Evolutionary conservation across 1,140 invertebrate genomes (phyloP), one percentile per base, ranked within the genome.

Genomic region (Platyscapa corneri): DNA sequence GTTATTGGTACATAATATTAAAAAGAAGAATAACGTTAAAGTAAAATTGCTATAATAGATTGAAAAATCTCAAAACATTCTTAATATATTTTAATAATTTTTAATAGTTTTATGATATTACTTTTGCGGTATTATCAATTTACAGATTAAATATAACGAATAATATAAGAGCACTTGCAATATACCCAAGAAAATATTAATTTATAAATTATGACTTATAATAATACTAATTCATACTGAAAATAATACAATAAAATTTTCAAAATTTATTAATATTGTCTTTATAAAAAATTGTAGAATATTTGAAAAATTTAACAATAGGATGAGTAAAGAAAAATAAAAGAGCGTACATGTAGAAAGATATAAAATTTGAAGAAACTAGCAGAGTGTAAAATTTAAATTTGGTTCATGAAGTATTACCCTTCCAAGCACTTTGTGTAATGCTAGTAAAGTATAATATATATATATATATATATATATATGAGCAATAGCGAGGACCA

Each of bases 371-470:
- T 70, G 18, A 70, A 16, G 14, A 70, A 70, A 70, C 67, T 37
- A 18, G 34, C 67, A 20, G 34, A 70, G 34, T 39, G 34, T 37
- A 79, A 79, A 42, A 39, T 30, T 64, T 79, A 37, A 79, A 64
- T 79, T 79, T 79, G 34, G 16, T 37, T 34, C 34, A 37, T 70
- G 18, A 70, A 70, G 67, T 70, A 70, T 70, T 70, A 70, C 8
- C 56, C 3, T 27, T 60, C 34, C 34, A 30, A 70, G 67, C 20
- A n/a, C 16, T 74, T 74, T 42, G 37, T 42, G 5, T 74, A 74
- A 74, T 70, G 37, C 70, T 74, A n/a, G 20, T 42, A 42, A 74
- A 74, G 70, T 27, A 74, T 18, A 42, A 39, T 74, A 74, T 74
- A 39, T n/a, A n/a, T n/a, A n/a, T n/a, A n/a, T n/a, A n/a, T n/a